Conservation (phyloP, 2,888 invertebrate genomes). For the Amblyjoppa proteus region DNA sequence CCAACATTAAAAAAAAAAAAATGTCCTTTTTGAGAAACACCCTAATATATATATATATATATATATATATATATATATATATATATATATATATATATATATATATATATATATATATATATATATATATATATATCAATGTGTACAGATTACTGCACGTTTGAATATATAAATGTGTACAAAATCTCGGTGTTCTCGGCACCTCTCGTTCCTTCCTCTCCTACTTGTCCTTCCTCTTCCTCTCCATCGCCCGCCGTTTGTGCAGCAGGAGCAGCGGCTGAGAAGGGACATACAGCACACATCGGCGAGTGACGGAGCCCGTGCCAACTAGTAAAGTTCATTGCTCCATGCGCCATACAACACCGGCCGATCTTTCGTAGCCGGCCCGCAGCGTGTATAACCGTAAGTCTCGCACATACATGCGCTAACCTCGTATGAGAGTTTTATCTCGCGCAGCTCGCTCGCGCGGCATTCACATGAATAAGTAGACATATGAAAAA, state of each 20-base stretch:
- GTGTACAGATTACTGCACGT: slow-evolving; percentile 10
- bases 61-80: too few relatives aligned
- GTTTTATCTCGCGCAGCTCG: slow-evolving; percentile 45
- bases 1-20: too few relatives aligned
- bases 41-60: too few relatives aligned
- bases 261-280: slow-evolving; percentile 53
- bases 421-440: slow-evolving; percentile 4
- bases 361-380: slow-evolving; percentile 24
- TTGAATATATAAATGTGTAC: slow-evolving; percentile 51
- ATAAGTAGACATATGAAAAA: slow-evolving; percentile 54
- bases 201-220: slow-evolving; percentile 8
- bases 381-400: slow-evolving; percentile 26
- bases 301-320: slow-evolving; percentile 55
- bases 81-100: not conserved
- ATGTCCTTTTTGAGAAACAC: too few relatives aligned
- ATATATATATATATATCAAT: not conserved
- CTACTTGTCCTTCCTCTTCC: slow-evolving; percentile 26
- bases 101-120: slow-evolving; percentile 12
- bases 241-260: slow-evolving; percentile 32
- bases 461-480: slow-evolving; percentile 51
- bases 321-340: slow-evolving; percentile 73
- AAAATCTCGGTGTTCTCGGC: slow-evolving; percentile 51
- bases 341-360: slow-evolving; percentile 68
- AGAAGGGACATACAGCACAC: slow-evolving; percentile 47
- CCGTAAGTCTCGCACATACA: slow-evolving; percentile 53